Percentiles rank a stretch among this genome's conserved stretches.
Evolutionary conservation across 2,888 invertebrate genomes (phyloP).

Genomic region (Tachina fera): DNA sequence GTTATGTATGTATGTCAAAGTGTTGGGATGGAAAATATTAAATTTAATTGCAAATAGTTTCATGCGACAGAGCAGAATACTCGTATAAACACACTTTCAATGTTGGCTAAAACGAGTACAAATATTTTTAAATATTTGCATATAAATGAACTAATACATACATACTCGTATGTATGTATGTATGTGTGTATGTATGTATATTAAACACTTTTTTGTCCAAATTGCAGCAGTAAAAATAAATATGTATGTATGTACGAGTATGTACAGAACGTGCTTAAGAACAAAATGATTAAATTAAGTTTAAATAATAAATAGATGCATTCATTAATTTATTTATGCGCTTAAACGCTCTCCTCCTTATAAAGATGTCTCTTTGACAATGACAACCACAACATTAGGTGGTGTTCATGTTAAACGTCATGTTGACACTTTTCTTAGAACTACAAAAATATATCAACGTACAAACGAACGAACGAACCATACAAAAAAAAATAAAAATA

Average conservation of each 20-base stretch:
- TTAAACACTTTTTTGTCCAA: background rate
- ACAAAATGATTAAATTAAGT: constrained; percentile 8
- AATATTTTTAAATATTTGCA: no score
- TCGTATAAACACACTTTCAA: background rate
- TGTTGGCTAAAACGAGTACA: background rate
- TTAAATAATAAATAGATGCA: constrained; percentile 30
- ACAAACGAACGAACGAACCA: constrained; percentile 29
- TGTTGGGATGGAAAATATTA: background rate
- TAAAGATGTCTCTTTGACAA: constrained; percentile 66
- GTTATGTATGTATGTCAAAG: background rate
- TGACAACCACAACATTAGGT: constrained; percentile 70
- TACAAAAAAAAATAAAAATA: background rate
- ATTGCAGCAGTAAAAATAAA: background rate
- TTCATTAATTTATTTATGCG: constrained; percentile 51
- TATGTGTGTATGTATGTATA: background rate
- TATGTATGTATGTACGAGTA: background rate
- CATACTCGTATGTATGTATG: no score
- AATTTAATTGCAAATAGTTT: constrained; percentile 8
- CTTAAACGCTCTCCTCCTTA: constrained; percentile 46
- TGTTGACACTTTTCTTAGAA: constrained; percentile 71
- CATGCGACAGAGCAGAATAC: background rate
- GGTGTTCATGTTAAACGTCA: constrained; percentile 70
- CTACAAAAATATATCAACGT: constrained; percentile 21
- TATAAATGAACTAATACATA: no score
- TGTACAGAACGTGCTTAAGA: background rate